phyloP scores from a whole-genome alignment of 2,888 invertebrate genomes.

The Lasioglossum zephyrum region DNA sequence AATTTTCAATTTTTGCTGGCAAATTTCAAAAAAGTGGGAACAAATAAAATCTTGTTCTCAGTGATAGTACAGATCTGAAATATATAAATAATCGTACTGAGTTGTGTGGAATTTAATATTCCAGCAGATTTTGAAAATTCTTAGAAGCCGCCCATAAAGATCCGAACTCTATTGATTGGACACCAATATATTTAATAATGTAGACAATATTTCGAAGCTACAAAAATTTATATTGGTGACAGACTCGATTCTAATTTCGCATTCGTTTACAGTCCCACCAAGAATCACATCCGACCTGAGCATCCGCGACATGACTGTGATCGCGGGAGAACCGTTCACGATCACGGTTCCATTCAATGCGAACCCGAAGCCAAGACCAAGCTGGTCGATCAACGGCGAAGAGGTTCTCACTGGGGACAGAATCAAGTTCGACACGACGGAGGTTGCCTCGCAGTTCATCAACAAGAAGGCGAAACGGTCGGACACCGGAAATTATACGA shows the following conservation, averaged over 20 bases:
- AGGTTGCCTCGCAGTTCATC: conserved; percentile 91
- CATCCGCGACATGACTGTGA: conserved; percentile 96
- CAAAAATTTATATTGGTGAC: too few species aligned
- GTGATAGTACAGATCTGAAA: too few species aligned
- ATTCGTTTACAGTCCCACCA: conserved; percentile 87
- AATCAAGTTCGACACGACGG: conserved; percentile 94
- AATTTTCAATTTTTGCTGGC: too few species aligned
- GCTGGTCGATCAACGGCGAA: conserved; percentile 96
- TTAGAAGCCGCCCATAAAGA: too few species aligned
- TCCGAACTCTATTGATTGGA: too few species aligned
- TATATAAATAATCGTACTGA: too few species aligned
- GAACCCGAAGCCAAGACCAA: conserved; percentile 94
- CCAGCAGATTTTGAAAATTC: too few species aligned
- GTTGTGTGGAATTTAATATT: too few species aligned
- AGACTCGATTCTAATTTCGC: background rate
- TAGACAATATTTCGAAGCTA: too few species aligned
- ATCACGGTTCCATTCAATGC: conserved; percentile 96
- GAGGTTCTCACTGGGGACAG: conserved; percentile 92
- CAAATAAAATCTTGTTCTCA: too few species aligned
- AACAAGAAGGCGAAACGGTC: conserved; percentile 95
- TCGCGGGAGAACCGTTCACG: conserved; percentile 97
- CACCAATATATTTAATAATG: too few species aligned
- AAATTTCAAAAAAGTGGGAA: too few species aligned
- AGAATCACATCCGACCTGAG: conserved; percentile 97
- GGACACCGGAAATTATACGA: conserved; percentile 97